phyloP scores from a whole-genome alignment of 2,888 invertebrate species.

The Papilio demoleus region DNA sequence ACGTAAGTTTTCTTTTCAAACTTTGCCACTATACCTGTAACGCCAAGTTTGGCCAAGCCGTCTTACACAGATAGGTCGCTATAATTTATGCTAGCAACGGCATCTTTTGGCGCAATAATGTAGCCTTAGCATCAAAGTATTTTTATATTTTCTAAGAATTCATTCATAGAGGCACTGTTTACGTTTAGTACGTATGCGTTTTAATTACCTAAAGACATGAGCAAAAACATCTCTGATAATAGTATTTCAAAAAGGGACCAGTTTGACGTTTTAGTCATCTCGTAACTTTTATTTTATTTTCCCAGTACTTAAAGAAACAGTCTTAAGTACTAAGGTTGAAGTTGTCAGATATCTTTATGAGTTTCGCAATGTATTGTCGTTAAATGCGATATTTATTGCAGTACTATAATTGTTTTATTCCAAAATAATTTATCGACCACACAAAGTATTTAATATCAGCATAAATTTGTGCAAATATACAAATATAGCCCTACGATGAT shows the following conservation, averaged over 20 bases:
- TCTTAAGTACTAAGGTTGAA: neutral
- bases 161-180: too few species aligned
- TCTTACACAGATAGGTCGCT: neutral
- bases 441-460: neutral
- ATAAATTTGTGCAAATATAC: neutral
- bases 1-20: neutral
- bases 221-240: too few species aligned
- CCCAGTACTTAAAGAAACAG: constrained; percentile 3
- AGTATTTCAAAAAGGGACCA: too few species aligned
- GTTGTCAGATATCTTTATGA: neutral
- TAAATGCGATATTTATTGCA: constrained; percentile 10
- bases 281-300: neutral
- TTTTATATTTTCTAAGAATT: too few species aligned
- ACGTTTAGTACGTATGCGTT: too few species aligned
- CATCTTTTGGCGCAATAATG: too few species aligned
- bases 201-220: too few species aligned
- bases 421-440: neutral
- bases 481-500: too few species aligned
- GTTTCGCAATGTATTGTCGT: neutral
- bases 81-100: too few species aligned
- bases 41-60: neutral
- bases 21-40: neutral
- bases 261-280: too few species aligned
- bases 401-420: neutral
- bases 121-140: too few species aligned